A percentile compares a stretch with the other conserved stretches of the same genome.
Evolutionary conservation across 2,113 vertebrate genomes (phyloP).

Genomic region (Urocynchramus pylzowi): DNA sequence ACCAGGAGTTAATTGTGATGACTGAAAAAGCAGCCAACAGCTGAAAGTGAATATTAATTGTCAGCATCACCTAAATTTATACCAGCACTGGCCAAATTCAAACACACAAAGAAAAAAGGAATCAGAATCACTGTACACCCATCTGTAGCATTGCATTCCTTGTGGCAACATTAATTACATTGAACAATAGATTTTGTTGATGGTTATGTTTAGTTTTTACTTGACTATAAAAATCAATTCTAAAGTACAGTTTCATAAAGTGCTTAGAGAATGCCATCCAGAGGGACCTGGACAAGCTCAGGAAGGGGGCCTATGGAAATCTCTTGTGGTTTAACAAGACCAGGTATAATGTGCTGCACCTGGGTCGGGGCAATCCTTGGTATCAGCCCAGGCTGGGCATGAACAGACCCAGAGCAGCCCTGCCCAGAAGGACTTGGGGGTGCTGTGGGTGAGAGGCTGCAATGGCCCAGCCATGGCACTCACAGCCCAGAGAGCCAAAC

Average conservation of each 20-base stretch:
- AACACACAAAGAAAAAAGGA: not conserved
- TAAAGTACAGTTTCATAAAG: not conserved
- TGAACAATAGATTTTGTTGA: not conserved
- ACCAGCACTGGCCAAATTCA: not conserved
- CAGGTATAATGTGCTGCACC: too few species aligned
- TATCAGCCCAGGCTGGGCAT: not conserved
- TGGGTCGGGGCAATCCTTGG: fast-evolving
- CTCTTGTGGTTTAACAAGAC: not conserved
- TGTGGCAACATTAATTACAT: not conserved
- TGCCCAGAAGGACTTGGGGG: not conserved
- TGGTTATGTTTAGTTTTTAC: not conserved
- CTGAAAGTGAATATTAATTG: not conserved
- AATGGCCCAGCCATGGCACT: not conserved
- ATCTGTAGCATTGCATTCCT: not conserved
- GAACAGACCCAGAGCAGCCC: not conserved
- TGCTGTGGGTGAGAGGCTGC: not conserved
- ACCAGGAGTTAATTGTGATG: not conserved
- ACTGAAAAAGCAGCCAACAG: not conserved
- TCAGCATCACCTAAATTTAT: not conserved
- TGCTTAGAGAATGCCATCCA: not conserved
- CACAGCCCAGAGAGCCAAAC: not conserved
- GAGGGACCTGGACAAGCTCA: not conserved
- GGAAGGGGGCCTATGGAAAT: not conserved
- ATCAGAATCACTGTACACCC: not conserved
- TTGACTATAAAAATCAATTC: slow-evolving; percentile 45